Percentiles rank a stretch among this genome's conserved stretches.
Evolutionary conservation across 2,888 invertebrate genomes (phyloP).

Genomic region (Biston stratarius): DNA sequence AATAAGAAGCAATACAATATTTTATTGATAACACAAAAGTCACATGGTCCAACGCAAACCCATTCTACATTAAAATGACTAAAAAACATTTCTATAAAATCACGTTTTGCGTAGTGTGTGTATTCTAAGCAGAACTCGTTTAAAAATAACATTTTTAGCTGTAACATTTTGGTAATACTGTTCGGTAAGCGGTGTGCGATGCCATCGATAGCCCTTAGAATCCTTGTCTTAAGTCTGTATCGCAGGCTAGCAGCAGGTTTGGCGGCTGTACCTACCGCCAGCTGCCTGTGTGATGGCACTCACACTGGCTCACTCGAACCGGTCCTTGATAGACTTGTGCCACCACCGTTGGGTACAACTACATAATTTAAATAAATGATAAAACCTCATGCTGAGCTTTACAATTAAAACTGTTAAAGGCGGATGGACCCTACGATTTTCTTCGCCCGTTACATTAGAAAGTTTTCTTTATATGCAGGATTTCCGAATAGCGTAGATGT

Average conservation of each 20-base stretch:
- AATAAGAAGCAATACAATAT: no score
- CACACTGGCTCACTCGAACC: constrained; percentile 61
- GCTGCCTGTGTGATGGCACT: constrained; percentile 45
- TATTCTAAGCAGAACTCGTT: not conserved
- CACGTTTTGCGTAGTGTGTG: no score
- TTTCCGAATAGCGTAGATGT: not conserved
- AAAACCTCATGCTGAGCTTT: constrained; percentile 71
- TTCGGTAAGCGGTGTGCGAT: constrained; percentile 3
- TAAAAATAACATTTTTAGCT: not conserved
- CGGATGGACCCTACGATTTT: constrained; percentile 62
- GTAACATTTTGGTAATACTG: no score
- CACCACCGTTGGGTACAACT: constrained; percentile 74
- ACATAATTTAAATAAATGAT: constrained; percentile 78
- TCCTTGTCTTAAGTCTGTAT: constrained; percentile 31
- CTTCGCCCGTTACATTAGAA: constrained; percentile 71
- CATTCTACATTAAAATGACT: no score
- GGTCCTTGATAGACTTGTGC: constrained; percentile 71
- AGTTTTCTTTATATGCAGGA: constrained; percentile 48
- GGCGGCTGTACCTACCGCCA: constrained; percentile 39
- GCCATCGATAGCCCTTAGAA: constrained; percentile 45
- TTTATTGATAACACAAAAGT: no score
- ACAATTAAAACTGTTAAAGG: constrained; percentile 77
- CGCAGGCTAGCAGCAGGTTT: constrained; percentile 56
- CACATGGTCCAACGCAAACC: no score
- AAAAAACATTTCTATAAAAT: not conserved